Percentiles rank a stretch among this genome's conserved stretches.
Evolutionary conservation across 2,888 invertebrate species (phyloP).

Genomic region (Stegana nigrithorax): DNA sequence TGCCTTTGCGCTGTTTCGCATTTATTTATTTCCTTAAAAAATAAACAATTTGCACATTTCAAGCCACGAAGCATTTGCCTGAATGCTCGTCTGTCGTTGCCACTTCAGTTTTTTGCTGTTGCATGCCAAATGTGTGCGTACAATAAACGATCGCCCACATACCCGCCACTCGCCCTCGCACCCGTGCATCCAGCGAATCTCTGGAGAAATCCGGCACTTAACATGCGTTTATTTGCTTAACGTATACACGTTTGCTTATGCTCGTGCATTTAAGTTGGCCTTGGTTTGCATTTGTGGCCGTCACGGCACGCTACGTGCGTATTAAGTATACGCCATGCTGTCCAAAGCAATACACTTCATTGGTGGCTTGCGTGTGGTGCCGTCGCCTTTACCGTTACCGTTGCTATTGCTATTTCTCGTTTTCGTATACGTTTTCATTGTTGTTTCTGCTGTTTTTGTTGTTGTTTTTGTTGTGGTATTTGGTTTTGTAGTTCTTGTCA

Average conservation of each 20-base stretch:
- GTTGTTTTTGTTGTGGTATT: not conserved
- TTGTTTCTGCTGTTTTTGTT: not conserved
- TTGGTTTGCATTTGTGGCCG: constrained; percentile 30
- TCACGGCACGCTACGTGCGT: constrained; percentile 54
- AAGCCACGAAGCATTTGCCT: no score
- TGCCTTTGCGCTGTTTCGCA: not conserved
- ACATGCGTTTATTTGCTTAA: constrained; percentile 7
- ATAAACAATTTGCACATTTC: constrained; percentile 60
- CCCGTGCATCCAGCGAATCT: no score
- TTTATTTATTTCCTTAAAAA: constrained; percentile 35
- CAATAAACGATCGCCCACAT: no score
- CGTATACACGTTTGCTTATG: not conserved
- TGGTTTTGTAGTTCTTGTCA: no score
- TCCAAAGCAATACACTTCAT: constrained; percentile 5
- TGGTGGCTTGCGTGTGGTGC: not conserved
- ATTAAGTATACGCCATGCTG: constrained; percentile 52
- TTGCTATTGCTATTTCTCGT: not conserved
- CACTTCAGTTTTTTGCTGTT: not conserved
- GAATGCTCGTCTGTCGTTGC: constrained; percentile 40
- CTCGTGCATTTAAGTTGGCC: not conserved
- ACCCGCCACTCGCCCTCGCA: no score
- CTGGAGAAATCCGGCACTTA: constrained; percentile 2
- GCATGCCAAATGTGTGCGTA: not conserved
- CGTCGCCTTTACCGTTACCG: not conserved
- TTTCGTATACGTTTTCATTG: not conserved